Percentiles rank a stretch among this genome's conserved stretches.
Conservation (phyloP, 2,888 invertebrate genomes). For the Sussaba pulchella region DNA sequence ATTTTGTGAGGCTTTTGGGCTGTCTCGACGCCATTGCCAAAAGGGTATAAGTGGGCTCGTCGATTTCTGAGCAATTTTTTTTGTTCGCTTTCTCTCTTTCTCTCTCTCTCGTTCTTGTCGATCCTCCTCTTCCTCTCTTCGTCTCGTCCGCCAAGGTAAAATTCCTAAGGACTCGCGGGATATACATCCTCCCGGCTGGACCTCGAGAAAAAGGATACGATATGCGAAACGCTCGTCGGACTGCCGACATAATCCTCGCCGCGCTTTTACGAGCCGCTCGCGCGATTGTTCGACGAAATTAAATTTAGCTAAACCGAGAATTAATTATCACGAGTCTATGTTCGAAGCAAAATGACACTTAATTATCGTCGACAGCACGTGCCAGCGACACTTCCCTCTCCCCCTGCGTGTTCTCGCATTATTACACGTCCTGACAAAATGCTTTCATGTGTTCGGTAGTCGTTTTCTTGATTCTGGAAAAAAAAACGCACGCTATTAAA, state of each 20-base stretch:
- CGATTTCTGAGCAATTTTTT: too few relatives aligned
- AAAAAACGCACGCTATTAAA: too few relatives aligned
- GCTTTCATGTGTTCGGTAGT: not conserved
- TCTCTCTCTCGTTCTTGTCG: too few relatives aligned
- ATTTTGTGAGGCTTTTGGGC: too few relatives aligned
- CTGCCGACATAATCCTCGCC: constrained; percentile 10
- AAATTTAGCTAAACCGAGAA: constrained; percentile 68
- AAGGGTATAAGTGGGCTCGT: constrained; percentile 60
- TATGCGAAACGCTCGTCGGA: not conserved
- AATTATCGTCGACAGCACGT: constrained; percentile 39
- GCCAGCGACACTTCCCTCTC: not conserved
- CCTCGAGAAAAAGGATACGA: constrained; percentile 8
- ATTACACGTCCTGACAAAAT: too few relatives aligned
- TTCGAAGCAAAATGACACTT: constrained; percentile 56
- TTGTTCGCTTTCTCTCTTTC: constrained; percentile 34
- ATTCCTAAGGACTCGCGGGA: constrained; percentile 65
- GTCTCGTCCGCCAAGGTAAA: constrained; percentile 65
- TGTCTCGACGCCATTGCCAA: constrained; percentile 55
- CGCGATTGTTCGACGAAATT: constrained; percentile 62
- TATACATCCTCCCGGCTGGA: constrained; percentile 7
- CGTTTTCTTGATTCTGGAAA: too few relatives aligned
- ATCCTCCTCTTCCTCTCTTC: too few relatives aligned
- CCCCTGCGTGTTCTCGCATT: too few relatives aligned
- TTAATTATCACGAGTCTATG: constrained; percentile 61
- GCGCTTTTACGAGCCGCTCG: constrained; percentile 38